Conservation (phyloP, 2,888 invertebrate genomes). For the Caenorhabditis parvicauda region DNA sequence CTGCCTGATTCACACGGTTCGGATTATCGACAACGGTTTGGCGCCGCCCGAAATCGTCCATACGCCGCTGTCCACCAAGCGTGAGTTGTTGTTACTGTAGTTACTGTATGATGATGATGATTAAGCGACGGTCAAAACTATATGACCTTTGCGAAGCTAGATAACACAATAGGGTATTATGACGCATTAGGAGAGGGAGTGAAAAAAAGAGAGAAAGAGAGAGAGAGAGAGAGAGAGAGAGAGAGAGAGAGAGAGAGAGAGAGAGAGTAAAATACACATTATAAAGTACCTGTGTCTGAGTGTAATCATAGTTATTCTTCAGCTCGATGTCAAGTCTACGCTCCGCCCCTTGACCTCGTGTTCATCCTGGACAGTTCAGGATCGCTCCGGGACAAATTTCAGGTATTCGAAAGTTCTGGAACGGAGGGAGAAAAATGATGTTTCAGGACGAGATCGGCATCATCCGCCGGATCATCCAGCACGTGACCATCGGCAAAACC, state of each 20-base stretch:
- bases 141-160: neutral
- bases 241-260: neutral
- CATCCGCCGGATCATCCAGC: conserved; percentile 52
- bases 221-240: conserved; percentile 1
- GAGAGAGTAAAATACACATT: neutral
- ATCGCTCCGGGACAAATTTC: conserved; percentile 54
- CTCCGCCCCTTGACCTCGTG: conserved; percentile 57
- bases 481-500: conserved; percentile 54
- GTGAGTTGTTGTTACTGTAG: conserved; percentile 19
- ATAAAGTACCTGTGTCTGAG: neutral
- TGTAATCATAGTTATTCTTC: conserved; percentile 16
- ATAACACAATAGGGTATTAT: too few species aligned
- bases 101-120: too few species aligned
- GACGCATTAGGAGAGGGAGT: too few species aligned
- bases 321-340: conserved; percentile 58
- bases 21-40: conserved; percentile 56
- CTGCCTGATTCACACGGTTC: conserved; percentile 30
- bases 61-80: conserved; percentile 53
- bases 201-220: too few species aligned
- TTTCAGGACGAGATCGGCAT: conserved; percentile 57
- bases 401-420: conserved; percentile 14
- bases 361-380: conserved; percentile 61
- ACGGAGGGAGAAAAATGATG: neutral
- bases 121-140: too few species aligned
- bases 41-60: conserved; percentile 61